Percentiles rank a stretch among this genome's conserved stretches.
Evolutionary conservation across 2,888 invertebrate genomes (phyloP).

Genomic region (Ctenicera cuprea): DNA sequence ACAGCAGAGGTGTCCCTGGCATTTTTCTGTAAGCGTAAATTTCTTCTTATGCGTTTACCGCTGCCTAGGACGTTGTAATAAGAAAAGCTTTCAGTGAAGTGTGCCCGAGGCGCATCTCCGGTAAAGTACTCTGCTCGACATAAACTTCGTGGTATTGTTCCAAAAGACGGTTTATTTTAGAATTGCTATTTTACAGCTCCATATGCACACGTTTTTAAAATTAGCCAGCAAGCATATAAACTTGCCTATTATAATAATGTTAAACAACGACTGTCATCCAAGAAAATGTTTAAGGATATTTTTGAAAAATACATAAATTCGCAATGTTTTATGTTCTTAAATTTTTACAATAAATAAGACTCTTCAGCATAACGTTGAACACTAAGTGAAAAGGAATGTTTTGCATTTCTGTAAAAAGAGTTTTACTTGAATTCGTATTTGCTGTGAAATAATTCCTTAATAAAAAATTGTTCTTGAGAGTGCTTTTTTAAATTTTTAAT

Average conservation of each 20-base stretch:
- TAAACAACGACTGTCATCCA: not conserved
- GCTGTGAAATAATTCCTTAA: no score
- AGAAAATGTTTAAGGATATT: no score
- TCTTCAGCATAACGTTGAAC: no score
- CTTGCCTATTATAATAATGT: not conserved
- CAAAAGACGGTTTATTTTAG: slow-evolving; percentile 39
- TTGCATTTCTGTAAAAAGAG: no score
- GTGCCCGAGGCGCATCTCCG: slow-evolving; percentile 46
- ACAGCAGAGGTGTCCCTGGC: not conserved
- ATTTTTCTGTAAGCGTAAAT: not conserved
- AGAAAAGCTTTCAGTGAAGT: slow-evolving; percentile 46
- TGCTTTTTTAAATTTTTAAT: no score
- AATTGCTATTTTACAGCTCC: slow-evolving; percentile 48
- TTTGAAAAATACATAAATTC: no score
- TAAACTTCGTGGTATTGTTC: slow-evolving; percentile 48
- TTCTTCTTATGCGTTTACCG: slow-evolving; percentile 35
- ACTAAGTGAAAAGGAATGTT: no score
- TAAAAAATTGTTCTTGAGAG: no score
- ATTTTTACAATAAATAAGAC: no score
- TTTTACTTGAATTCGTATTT: no score
- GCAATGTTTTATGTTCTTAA: no score
- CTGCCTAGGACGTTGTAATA: slow-evolving; percentile 35
- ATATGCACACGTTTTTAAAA: slow-evolving; percentile 26
- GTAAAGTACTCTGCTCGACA: slow-evolving; percentile 45
- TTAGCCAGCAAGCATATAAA: not conserved